Percentiles rank a stretch among this genome's conserved stretches.
Evolutionary conservation across 2,113 vertebrate species (phyloP).

Genomic region (Phrynocephalus versicolor): DNA sequence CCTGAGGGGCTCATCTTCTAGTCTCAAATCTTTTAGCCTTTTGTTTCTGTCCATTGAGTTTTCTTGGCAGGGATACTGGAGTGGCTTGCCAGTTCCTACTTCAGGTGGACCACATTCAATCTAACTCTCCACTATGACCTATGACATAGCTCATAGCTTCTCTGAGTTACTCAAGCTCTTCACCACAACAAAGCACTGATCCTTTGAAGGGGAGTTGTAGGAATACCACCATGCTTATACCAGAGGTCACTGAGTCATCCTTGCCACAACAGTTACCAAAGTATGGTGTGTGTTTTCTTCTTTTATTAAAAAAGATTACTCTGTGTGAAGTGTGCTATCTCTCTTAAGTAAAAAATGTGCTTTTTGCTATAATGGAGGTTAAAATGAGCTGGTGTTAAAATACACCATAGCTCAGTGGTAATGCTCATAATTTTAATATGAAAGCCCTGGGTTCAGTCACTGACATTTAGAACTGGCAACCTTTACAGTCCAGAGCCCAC

Average conservation of each 20-base stretch:
- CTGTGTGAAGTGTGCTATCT: background rate
- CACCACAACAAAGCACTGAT: too few relatives aligned
- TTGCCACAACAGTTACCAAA: background rate
- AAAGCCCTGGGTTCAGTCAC: background rate
- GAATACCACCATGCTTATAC: background rate
- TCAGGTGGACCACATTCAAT: too few relatives aligned
- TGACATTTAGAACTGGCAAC: background rate
- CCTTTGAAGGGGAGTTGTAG: too few relatives aligned
- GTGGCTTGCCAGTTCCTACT: too few relatives aligned
- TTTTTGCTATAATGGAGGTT: background rate
- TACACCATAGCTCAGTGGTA: background rate
- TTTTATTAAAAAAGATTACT: background rate
- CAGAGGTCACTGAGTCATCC: background rate
- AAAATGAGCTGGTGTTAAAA: background rate
- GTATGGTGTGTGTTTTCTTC: background rate
- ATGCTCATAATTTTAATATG: background rate
- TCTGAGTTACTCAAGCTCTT: too few relatives aligned
- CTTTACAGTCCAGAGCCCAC: background rate
- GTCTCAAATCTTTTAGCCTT: too few relatives aligned
- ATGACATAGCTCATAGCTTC: too few relatives aligned
- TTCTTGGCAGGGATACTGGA: too few relatives aligned
- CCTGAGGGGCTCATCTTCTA: too few relatives aligned
- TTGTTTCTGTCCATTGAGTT: too few relatives aligned
- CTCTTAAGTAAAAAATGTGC: background rate
- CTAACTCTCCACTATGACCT: too few relatives aligned